Percentiles rank a stretch among this genome's conserved stretches.
Conservation (phyloP, 2,888 invertebrate species). For the Pollenia amentaria region DNA sequence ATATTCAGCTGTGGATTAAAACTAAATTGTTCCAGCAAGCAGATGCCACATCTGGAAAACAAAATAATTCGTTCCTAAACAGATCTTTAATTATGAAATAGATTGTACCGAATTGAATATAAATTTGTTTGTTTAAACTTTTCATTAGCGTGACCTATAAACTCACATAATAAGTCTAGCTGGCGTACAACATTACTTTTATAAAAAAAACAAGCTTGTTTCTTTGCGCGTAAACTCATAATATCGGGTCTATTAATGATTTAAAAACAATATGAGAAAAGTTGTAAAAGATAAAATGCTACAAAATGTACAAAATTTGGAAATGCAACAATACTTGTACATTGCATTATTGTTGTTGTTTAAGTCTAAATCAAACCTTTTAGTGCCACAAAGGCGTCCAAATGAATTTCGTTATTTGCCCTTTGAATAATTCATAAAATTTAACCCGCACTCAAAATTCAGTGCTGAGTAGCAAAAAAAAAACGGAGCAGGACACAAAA, state of each 20-base stretch:
- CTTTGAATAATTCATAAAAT: slow-evolving; percentile 76
- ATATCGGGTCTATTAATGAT: slow-evolving; percentile 22
- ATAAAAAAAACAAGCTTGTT: background rate
- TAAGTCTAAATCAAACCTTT: slow-evolving; percentile 72
- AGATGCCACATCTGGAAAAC: too few relatives aligned
- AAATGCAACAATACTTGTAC: slow-evolving; percentile 5
- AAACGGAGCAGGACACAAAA: slow-evolving; percentile 1
- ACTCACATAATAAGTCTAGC: background rate
- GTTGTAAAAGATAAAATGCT: background rate
- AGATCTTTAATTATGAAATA: background rate
- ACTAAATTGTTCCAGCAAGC: too few relatives aligned
- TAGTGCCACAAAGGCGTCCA: slow-evolving; percentile 73
- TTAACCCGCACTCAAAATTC: slow-evolving; percentile 58
- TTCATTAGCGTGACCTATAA: background rate
- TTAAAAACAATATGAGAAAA: slow-evolving; percentile 19
- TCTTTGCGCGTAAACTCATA: slow-evolving; percentile 9
- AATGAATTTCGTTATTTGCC: slow-evolving; percentile 76
- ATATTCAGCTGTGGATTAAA: too few relatives aligned
- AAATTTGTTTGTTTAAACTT: background rate
- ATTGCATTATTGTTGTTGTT: slow-evolving; percentile 11
- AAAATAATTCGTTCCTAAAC: too few relatives aligned
- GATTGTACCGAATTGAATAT: too few relatives aligned
- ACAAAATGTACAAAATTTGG: background rate
- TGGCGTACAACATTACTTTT: background rate
- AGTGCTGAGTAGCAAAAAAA: slow-evolving; percentile 35